Percentiles rank a stretch among this genome's conserved stretches.
Evolutionary conservation across 2,113 vertebrate genomes (phyloP).

Genomic region (Ardeotis arabs): DNA sequence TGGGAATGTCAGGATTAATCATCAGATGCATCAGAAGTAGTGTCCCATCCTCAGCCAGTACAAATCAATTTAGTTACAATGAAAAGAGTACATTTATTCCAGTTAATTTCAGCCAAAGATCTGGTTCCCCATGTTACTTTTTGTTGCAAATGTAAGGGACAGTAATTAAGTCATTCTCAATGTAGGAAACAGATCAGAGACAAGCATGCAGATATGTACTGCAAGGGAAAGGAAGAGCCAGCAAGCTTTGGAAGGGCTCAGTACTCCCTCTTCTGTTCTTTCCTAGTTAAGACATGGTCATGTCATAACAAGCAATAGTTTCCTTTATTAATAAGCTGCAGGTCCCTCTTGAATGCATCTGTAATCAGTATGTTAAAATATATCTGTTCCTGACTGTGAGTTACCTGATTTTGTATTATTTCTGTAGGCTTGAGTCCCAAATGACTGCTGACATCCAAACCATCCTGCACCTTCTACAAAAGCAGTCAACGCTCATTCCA

Average conservation of each 20-base stretch:
- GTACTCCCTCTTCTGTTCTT: conserved; percentile 67
- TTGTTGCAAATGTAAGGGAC: not conserved
- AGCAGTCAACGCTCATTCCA: conserved; percentile 87
- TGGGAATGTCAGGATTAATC: not conserved
- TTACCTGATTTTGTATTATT: not conserved
- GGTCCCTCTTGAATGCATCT: not conserved
- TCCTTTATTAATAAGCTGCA: not conserved
- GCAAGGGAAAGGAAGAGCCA: not conserved
- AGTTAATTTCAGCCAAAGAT: not conserved
- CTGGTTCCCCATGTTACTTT: rapidly evolving
- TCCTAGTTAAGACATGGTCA: conserved; percentile 32
- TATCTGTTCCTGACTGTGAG: not conserved
- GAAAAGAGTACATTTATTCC: not conserved
- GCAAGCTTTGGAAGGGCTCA: conserved; percentile 32
- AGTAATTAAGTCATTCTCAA: not conserved
- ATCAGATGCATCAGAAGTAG: not conserved
- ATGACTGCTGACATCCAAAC: conserved; percentile 94
- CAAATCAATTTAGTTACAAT: not conserved
- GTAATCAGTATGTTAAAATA: not conserved
- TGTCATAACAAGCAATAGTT: not conserved
- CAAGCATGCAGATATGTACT: not conserved
- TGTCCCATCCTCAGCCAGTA: not conserved
- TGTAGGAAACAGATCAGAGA: not conserved
- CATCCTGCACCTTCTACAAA: conserved; percentile 93
- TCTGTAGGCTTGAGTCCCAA: conserved; percentile 91